Evolutionary conservation across 2,797 vertebrate species (phyloP), one percentile per base, ranked within the genome.

Genomic region (Ispidina lecontei): DNA sequence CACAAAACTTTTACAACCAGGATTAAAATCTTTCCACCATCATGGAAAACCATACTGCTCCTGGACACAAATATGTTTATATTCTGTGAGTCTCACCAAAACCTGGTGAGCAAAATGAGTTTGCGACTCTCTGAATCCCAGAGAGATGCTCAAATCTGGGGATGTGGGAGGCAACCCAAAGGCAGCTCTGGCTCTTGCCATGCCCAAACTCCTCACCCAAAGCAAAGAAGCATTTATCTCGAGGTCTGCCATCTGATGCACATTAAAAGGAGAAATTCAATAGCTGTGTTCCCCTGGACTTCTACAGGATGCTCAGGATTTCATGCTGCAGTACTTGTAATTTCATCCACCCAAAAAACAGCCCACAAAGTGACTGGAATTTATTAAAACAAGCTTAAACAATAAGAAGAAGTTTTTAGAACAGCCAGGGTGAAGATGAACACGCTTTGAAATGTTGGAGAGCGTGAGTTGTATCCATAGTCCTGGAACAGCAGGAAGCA

Each of bases 371-470:
- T 54, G 33, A 43, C 69, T 75, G 69, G 19, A 72, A 69, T 26
- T 74, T 77, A 69, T 89, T 87, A 54, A 37, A 82, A 47, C 28
- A 67, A 67, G n/a, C 58, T 84, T 75, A 70, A 92, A 71, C 22
- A 56, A 44, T 37, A 80, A 20, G 7, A 79, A 63, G 0, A 78
- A 69, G 6, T 26, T 87, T 75, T 81, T 62, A 31, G 51, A 94
- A 49, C 29, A 60, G 25, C 26, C 5, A 1, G 35, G 17, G n/a
- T 67, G 51, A 90, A 83, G 47, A 62, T 11, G 25, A 77, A 19
- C 28, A 19, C 9, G 9, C 55, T 87, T 31, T 3, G 33, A 79
- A 85, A 67, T 31, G 59, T 72, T 17, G 1, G 49, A 41, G 21
- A 52, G 9, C 1, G 0, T 10, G 10, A 65, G 16, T 29, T 71